Percentiles rank a stretch among this genome's conserved stretches.
Evolutionary conservation across 2,888 invertebrate genomes (phyloP).

Genomic region (Drosophila planitibia): DNA sequence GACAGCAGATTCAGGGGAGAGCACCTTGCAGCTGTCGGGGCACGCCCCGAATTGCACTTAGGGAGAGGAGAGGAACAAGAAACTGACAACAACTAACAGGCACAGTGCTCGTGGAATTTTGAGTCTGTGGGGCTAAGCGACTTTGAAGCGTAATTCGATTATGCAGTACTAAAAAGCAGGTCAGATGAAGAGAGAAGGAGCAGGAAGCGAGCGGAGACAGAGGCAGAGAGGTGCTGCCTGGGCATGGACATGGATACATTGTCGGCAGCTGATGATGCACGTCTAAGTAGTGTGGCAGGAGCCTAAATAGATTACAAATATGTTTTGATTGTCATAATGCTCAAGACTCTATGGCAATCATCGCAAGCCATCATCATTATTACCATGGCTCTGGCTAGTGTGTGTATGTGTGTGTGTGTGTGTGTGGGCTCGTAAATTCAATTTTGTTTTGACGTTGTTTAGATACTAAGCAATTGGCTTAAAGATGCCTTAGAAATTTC

Average conservation of each 20-base stretch:
- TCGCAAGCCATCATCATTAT: neutral
- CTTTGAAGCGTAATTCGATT: slow-evolving; percentile 56
- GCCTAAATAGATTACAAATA: slow-evolving; percentile 71
- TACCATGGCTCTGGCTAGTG: neutral
- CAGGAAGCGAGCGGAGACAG: neutral
- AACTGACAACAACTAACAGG: slow-evolving; percentile 15
- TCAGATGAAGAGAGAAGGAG: neutral
- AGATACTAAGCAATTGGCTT: slow-evolving; percentile 23
- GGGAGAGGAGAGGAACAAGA: slow-evolving; percentile 11
- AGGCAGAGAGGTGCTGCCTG: neutral
- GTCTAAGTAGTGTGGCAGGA: slow-evolving; percentile 37
- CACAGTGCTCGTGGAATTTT: neutral
- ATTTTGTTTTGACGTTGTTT: slow-evolving; percentile 42
- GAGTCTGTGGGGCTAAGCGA: slow-evolving; percentile 15
- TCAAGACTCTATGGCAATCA: slow-evolving; percentile 8
- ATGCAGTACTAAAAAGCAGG: slow-evolving; percentile 20
- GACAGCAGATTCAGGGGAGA: slow-evolving; percentile 17
- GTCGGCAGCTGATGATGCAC: slow-evolving; percentile 55
- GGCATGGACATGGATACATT: neutral
- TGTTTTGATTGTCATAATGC: slow-evolving; percentile 51
- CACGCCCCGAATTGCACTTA: slow-evolving; percentile 46
- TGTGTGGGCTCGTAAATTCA: slow-evolving; percentile 41
- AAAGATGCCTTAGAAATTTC: slow-evolving; percentile 47
- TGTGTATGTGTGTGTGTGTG: neutral
- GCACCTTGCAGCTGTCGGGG: slow-evolving; percentile 19